Evolutionary conservation across 2,797 vertebrate genomes (phyloP).

Genomic region (Notamacropus eugenii): DNA sequence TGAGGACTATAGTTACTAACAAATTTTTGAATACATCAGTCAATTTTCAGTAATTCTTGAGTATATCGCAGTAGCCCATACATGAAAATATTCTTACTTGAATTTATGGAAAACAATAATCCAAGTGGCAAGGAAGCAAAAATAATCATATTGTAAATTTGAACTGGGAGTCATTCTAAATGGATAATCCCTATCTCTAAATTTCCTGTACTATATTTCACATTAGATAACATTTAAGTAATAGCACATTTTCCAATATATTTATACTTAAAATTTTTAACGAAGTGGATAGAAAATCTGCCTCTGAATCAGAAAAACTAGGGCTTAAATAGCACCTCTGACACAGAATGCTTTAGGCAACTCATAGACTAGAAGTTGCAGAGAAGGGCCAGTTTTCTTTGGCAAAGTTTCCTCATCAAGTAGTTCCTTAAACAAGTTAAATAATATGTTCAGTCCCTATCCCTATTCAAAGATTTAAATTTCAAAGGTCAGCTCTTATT

Average conservation of each 20-base stretch:
- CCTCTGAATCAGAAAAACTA: neutral
- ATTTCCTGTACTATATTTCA: neutral
- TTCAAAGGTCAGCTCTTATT: slow-evolving; percentile 38
- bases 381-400: neutral
- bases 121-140: neutral
- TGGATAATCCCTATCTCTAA: neutral
- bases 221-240: slow-evolving; percentile 13
- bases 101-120: slow-evolving; percentile 28
- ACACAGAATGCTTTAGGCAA: neutral
- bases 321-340: neutral
- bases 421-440: neutral
- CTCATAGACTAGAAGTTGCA: neutral
- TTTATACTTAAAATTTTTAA: neutral
- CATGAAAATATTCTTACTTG: neutral
- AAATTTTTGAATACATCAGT: slow-evolving; percentile 53
- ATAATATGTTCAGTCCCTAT: neutral
- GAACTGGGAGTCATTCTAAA: slow-evolving; percentile 1
- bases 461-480: neutral
- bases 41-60: slow-evolving; percentile 36
- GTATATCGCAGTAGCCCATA: slow-evolving; percentile 45
- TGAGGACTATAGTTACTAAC: slow-evolving; percentile 1
- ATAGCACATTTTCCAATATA: neutral
- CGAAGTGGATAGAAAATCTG: neutral
- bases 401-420: neutral
- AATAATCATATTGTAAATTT: slow-evolving; percentile 41